phyloP scores from a whole-genome alignment of 2,888 invertebrate species.

The Leptopterna dolabrata region DNA sequence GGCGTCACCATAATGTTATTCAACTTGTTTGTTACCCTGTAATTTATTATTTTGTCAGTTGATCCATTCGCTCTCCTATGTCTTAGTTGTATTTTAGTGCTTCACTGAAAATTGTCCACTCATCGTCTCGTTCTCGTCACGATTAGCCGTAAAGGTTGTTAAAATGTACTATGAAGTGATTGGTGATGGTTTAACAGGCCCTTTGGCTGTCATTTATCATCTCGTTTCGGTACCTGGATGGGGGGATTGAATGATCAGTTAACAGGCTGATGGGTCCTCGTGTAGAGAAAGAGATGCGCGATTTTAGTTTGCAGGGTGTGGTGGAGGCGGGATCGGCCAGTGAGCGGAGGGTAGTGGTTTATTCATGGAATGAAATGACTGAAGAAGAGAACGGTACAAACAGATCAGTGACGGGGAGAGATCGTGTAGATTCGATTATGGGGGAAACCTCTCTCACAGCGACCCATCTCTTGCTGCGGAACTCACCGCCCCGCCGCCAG shows the following conservation, averaged over 20 bases:
- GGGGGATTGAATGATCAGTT: background rate
- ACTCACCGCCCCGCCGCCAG: background rate
- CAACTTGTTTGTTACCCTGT: no score
- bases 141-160: no score
- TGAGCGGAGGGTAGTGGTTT: conserved; percentile 2
- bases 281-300: background rate
- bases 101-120: no score
- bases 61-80: no score
- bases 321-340: no score
- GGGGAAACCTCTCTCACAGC: background rate
- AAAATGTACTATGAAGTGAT: background rate
- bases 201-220: background rate
- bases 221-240: background rate
- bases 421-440: conserved; percentile 21
- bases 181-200: background rate
- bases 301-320: background rate
- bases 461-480: background rate
- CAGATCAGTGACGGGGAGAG: conserved; percentile 15
- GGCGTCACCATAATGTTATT: no score
- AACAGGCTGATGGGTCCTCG: background rate
- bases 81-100: no score
- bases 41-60: no score
- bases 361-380: conserved; percentile 20
- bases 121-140: no score
- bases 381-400: conserved; percentile 2